Base-by-base conservation (phyloP, 2,888 invertebrate genomes). In the Steinernema carpocapsae region DNA sequence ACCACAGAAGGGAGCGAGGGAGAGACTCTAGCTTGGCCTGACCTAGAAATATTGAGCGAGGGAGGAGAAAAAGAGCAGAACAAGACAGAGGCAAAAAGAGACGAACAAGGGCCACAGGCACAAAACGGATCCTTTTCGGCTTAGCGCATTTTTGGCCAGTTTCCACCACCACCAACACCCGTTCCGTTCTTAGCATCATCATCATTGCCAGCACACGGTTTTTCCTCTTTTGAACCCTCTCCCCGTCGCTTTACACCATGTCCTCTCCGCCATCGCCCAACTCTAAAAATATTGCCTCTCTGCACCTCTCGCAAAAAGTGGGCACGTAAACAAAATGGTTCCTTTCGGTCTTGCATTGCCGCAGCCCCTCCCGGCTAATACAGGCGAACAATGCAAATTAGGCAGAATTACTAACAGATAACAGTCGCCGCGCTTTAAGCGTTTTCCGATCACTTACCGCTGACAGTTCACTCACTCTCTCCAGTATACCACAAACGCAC, bases 51-150 rank as follows among this genome's bases (percentile, higher is more conserved):
- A 64, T 64, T 64, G 64, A 64, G 29, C 64, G 64, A 64, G 64
- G 64, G 64, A 64, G 64, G 64, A 64, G 64, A 64, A 64, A 56
- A 64, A 64, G 64, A 64, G 64, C 64, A 64, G 64, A 64, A 32
- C 26, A 64, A 64, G 32, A 26, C 24, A 12, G 64, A 64, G 64
- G 64, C 64, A 64, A 64, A 64, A 64, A 64, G 64, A 64, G 64
- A 32, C 37, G 64, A 64, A 32, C 64, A 64, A 64, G 29, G 64
- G 64, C 64, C 32, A 29, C 64, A 64, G 64, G 64, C 17, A 64
- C 64, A 29, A 14, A 37, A 64, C 29, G 64, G 64, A 64, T 64
- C 64, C 37, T 64, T 64, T 64, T 64, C 64, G 64, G 64, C 64
- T 64, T 48, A 32, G 64, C 32, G 64, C 64, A 19, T 64, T 64